Base-by-base conservation (phyloP, 2,113 vertebrate genomes). In the Apeltes quadracus region DNA sequence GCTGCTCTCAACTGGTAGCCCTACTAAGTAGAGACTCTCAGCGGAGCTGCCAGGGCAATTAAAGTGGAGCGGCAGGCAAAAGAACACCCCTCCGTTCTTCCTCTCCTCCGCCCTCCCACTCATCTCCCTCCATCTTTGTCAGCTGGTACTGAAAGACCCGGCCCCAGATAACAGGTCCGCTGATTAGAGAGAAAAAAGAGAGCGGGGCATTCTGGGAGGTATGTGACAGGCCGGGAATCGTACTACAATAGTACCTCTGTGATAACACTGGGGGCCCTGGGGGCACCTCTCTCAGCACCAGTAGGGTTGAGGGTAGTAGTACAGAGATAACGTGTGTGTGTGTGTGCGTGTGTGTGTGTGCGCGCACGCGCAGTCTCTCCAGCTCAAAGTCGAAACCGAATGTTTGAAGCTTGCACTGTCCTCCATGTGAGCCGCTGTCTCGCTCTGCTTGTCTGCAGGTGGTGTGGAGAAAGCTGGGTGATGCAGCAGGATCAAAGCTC, bases 391-490 rank as follows among this genome's bases (percentile, higher is more conserved):
- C 74, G 77, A 75, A 84, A 66, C 8, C n/a, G 76, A 78, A n/a
- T 63, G 72, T 85, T 83, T 90, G 83, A 86, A 84, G 83, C 71
- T 76, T 67, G 67, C 46, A 16, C 78, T 82, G 0, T 38, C 48
- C 55, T 72, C 41, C 59, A 2, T 62, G 15, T 61, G 48, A 51
- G 25, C 62, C 63, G 50, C n/a, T 81, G 56, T 78, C 32, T 39
- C 62, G 32, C 48, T 72, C 57, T 61, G 36, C 51, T 22, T 93
- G 81, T 61, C 72, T 50, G 62, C 93, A 98, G 98, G 98, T 99
- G 90, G 98, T 99, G 91, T 99, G 98, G 98, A 90, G 97, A 76
- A 99, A 99, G 85, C 93, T 99, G 85, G 98, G 97, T 0, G 98
- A 98, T 9, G 98, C 97, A 0, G 96, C 98, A 0, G 96, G 96